Evolutionary conservation across 2,797 vertebrate genomes (phyloP), one percentile per base, ranked within the genome.

Genomic region (Falco naumanni): DNA sequence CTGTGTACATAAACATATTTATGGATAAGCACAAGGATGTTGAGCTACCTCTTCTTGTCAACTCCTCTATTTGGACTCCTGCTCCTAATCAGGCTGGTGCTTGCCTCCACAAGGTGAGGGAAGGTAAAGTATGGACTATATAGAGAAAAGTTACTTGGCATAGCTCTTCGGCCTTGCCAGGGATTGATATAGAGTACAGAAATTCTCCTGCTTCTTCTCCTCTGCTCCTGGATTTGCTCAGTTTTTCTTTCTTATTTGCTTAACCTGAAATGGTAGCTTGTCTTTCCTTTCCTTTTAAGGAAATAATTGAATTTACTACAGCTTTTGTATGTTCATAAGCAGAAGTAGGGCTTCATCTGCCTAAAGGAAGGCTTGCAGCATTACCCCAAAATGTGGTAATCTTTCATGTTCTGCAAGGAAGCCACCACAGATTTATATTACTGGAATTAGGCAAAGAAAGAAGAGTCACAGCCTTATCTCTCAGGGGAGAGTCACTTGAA

Each of bases 41-140:
- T 13, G 33, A 60, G 34, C 11, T 47, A 60, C 14, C 19, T 31
- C 25, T 77, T 74, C 63, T 72, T 65, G 12, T 34, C 33, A 45
- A 2, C 1, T 45, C 8, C 7, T 1, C 7, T 72, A 4, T 16
- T 68, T 3, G 13, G 6, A 16, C 16, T 64, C 75, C 15, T 53
- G 19, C 7, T 88, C 20, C 54, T 68, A 26, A 13, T 15, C 18
- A 71, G 28, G 6, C 22, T 86, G 79, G 7, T 37, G 22, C 24
- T 90, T 20, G 65, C 24, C 21, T 78, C 45, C 31, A 56, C 1
- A 5, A 48, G 4, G 8, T 31, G 20, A 57, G 16, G 17, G 21
- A 82, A 72, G 10, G 8, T 39, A n/a, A 2, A 2, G 6, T 59
- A 11, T 22, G 69, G 13, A 60, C 13, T 13, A 28, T 1, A 64